A percentile compares a stretch with the other conserved stretches of the same genome.
Evolutionary conservation across 53 echinoderm and acorn worm genomes (phyloP).

Genomic region (Patiria pectinifera): DNA sequence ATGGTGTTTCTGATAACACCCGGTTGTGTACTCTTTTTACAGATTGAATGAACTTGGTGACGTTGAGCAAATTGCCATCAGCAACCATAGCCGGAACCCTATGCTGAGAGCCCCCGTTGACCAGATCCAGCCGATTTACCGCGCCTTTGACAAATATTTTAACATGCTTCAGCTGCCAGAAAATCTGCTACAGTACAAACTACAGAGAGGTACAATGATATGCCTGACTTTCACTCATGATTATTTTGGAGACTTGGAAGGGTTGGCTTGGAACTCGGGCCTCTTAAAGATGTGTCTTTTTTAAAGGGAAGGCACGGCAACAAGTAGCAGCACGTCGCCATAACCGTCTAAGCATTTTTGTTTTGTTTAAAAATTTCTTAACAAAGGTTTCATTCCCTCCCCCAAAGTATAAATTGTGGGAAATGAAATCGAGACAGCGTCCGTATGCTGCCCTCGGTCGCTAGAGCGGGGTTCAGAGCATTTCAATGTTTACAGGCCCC

Average conservation of each 20-base stretch:
- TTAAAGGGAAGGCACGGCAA: no score
- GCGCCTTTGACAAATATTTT: constrained; percentile 65
- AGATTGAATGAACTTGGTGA: constrained; percentile 71
- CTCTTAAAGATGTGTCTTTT: no score
- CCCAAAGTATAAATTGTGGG: no score
- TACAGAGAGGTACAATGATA: constrained; percentile 53
- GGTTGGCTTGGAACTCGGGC: background rate
- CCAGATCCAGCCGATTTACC: constrained; percentile 64
- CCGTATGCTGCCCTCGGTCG: background rate
- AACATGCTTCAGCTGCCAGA: constrained; percentile 48
- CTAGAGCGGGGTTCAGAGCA: background rate
- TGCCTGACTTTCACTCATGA: background rate
- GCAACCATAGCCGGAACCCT: constrained; percentile 67
- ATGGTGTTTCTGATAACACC: background rate
- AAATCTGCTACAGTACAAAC: constrained; percentile 56
- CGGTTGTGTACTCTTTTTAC: background rate
- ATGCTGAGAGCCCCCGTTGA: constrained; percentile 64
- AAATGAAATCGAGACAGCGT: no score
- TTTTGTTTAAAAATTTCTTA: no score
- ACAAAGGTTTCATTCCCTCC: no score
- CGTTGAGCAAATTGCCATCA: constrained; percentile 31
- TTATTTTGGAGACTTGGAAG: background rate
- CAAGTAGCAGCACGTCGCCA: no score
- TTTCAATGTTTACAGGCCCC: background rate
- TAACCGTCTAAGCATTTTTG: no score